Conservation (phyloP, 64 coral and sea anemone species). For the Orbicella faveolata region DNA sequence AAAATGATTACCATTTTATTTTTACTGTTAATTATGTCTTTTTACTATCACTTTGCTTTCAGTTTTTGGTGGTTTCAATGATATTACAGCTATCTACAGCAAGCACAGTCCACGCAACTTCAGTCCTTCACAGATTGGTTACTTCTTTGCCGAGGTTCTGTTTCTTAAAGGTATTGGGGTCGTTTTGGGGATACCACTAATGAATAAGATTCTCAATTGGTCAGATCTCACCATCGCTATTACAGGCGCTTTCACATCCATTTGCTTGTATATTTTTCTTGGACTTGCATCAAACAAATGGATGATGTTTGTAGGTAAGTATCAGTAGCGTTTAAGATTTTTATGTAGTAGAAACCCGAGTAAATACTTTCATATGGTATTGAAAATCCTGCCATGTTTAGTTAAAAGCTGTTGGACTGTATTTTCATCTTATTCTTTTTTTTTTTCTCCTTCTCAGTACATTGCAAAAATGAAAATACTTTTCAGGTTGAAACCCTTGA, state of each 20-base stretch:
- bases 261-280: conserved; percentile 65
- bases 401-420: too few relatives aligned
- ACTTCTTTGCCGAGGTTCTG: conserved; percentile 66
- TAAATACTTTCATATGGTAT: too few relatives aligned
- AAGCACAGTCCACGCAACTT: conserved; percentile 70
- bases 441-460: too few relatives aligned
- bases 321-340: not conserved
- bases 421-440: too few relatives aligned
- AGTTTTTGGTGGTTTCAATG: conserved; percentile 96
- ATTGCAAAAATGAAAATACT: too few relatives aligned
- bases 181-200: conserved; percentile 71
- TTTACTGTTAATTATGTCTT: too few relatives aligned
- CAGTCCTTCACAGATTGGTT: conserved; percentile 70
- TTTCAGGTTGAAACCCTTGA: too few relatives aligned
- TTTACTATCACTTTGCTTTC: conserved; percentile 31
- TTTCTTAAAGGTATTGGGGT: conserved; percentile 73
- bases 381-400: too few relatives aligned
- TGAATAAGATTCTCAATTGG: conserved; percentile 57
- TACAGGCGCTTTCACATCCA: conserved; percentile 49
- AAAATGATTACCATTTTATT: not conserved
- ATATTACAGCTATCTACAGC: conserved; percentile 74
- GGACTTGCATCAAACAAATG: conserved; percentile 63
- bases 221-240: conserved; percentile 82
- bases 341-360: too few relatives aligned
- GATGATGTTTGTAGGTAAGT: conserved; percentile 96